Conservation (phyloP, 1,140 invertebrate species). For the Megathymus violae region DNA sequence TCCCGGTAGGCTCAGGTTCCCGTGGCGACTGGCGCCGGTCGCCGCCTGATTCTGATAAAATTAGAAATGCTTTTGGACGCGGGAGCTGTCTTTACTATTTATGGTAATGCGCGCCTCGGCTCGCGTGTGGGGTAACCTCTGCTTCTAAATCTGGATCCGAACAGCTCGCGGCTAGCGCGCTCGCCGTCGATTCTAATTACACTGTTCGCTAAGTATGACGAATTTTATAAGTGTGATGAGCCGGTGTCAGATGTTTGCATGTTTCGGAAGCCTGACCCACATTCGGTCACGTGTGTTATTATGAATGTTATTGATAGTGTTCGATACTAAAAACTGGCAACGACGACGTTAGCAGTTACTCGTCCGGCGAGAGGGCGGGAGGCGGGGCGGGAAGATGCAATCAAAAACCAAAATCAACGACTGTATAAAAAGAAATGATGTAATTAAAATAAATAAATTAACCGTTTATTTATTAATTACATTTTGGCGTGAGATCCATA, state of each 20-base stretch:
- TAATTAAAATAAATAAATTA: slow-evolving; percentile 84
- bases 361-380: slow-evolving; percentile 31
- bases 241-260: slow-evolving; percentile 34
- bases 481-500: slow-evolving; percentile 81
- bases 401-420: slow-evolving; percentile 74
- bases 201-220: not conserved
- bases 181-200: slow-evolving; percentile 7
- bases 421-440: slow-evolving; percentile 82
- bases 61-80: slow-evolving; percentile 71
- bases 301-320: slow-evolving; percentile 26
- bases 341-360: slow-evolving; percentile 29
- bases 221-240: slow-evolving; percentile 37
- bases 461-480: slow-evolving; percentile 84
- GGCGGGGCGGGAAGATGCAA: slow-evolving; percentile 47
- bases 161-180: slow-evolving; percentile 30
- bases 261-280: slow-evolving; percentile 55
- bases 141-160: too few species aligned
- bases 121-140: slow-evolving; percentile 63
- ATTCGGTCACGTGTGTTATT: slow-evolving; percentile 49
- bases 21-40: slow-evolving; percentile 44
- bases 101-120: slow-evolving; percentile 72
- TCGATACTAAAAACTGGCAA: not conserved
- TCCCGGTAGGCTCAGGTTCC: slow-evolving; percentile 47
- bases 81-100: slow-evolving; percentile 79
- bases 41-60: slow-evolving; percentile 67